Conservation (phyloP, 2,113 vertebrate species). For the Xyrauchen texanus region DNA sequence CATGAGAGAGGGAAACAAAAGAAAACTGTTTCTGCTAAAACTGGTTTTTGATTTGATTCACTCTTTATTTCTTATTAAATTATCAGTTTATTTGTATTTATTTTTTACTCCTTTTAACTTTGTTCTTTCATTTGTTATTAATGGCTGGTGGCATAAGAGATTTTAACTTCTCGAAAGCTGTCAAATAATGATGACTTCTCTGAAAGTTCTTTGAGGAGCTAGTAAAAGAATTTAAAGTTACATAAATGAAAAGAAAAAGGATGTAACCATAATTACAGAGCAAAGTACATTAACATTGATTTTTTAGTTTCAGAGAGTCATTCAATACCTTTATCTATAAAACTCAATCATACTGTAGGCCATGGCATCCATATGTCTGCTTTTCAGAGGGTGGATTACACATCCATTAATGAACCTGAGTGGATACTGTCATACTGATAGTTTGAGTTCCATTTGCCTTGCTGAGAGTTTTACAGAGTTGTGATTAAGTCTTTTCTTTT, state of each 20-base stretch:
- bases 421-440: slow-evolving; percentile 31
- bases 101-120: too few relatives aligned
- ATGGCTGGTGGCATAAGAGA: neutral
- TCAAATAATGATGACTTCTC: slow-evolving; percentile 7
- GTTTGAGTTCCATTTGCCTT: slow-evolving; percentile 12
- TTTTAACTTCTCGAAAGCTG: slow-evolving; percentile 5
- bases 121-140: neutral
- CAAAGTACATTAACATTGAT: slow-evolving; percentile 39
- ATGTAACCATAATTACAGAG: slow-evolving; percentile 29
- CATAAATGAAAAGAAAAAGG: slow-evolving; percentile 23
- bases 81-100: too few relatives aligned
- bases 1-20: too few relatives aligned
- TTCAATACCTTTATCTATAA: slow-evolving; percentile 38
- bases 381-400: slow-evolving; percentile 29
- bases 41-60: too few relatives aligned
- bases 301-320: slow-evolving; percentile 17
- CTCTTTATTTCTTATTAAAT: too few relatives aligned
- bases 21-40: too few relatives aligned
- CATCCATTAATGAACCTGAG: slow-evolving; percentile 35
- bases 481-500: slow-evolving; percentile 42
- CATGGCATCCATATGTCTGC: slow-evolving; percentile 29
- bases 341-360: slow-evolving; percentile 42
- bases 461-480: slow-evolving; percentile 15
- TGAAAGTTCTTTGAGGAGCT: neutral
- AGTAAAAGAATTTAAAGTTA: neutral